These are phyloP conservation scores for Brachionus paranguensis DNA, from an alignment of 1,140 invertebrate species.

Conservation along the genomic window DNA sequence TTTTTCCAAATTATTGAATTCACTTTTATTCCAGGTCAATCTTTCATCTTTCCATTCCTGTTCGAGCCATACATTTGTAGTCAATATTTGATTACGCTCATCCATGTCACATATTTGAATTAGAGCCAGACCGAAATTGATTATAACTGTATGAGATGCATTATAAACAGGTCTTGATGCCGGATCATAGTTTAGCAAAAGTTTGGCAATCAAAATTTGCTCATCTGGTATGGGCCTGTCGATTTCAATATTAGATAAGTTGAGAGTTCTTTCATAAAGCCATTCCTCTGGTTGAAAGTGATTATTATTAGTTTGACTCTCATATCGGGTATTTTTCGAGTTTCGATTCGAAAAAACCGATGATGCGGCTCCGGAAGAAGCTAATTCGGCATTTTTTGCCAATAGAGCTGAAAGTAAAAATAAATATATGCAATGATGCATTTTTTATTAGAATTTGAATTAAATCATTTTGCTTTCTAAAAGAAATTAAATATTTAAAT, in stretches of 20 bases:
- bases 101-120: slow-evolving; percentile 99
- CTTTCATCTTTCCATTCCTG: slow-evolving; percentile 63
- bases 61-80: slow-evolving; percentile 91
- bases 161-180: slow-evolving; percentile 93
- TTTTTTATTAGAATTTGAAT: not conserved
- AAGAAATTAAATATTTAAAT: not conserved
- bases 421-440: not conserved
- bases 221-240: slow-evolving; percentile 65
- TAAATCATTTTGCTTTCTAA: not conserved
- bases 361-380: not conserved
- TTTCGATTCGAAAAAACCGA: slow-evolving; percentile 14
- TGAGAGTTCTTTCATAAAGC: not conserved
- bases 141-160: slow-evolving; percentile 87
- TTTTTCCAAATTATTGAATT: slow-evolving; percentile 56
- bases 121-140: slow-evolving; percentile 93
- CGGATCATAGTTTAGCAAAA: slow-evolving; percentile 89
- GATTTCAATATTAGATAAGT: slow-evolving; percentile 56
- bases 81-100: slow-evolving; percentile 83
- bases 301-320: not conserved
- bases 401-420: not conserved
- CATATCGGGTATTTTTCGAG: not conserved
- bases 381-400: not conserved
- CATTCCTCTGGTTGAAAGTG: not conserved
- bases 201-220: slow-evolving; percentile 81
- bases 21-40: slow-evolving; percentile 57